Base-by-base conservation (phyloP, 2,113 vertebrate genomes). In the Rhinolophus ferrumequinum region DNA sequence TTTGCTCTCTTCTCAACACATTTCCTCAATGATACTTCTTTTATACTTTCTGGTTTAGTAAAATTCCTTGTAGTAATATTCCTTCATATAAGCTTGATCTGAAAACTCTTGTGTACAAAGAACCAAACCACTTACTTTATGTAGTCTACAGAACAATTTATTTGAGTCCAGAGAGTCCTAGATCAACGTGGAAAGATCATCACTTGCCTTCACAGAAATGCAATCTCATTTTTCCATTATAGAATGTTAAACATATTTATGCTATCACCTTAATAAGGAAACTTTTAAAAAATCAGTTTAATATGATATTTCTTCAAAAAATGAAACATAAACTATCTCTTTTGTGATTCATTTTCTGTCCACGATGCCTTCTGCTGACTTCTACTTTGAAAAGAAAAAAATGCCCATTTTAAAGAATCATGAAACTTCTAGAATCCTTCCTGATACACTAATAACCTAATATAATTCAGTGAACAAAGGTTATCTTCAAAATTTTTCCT, bases 11-110 rank as follows among this genome's bases (percentile, higher is more conserved):
- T 97, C 76, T 91, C 92, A 94, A 70, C 83, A 94, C 94, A 70
- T 85, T 75, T 79, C 58, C 84, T 35, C 88, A 87, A 26, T 22
- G 81, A 88, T 47, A 72, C 62, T 97, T 95, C 58, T 90, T 95
- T 97, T 96, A 88, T 19, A 47, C 44, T 92, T 95, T 79, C 22
- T 62, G 22, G 26, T 79, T 96, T 93, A 95, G 83, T 41, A 93
- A 86, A 90, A 52, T 81, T 64, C n/a, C 72, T 79, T 70, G 30
- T 35, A 79, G 44, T 47, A 2, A 0, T 67, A 73, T 52, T 44
- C 56, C 72, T 82, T 92, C 28, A 85, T 76, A 85, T 76, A 93
- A 90, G 4, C 22, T 44, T 66, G 89, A 77, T 8, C 26, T 92
- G n/a, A 94, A 77, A 93, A 77, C 50, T 56, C 19, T 22, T 52